These are phyloP conservation scores for Stegophylla sp. DNA, from an alignment of 2,888 invertebrate species.

Conservation along the genomic window DNA sequence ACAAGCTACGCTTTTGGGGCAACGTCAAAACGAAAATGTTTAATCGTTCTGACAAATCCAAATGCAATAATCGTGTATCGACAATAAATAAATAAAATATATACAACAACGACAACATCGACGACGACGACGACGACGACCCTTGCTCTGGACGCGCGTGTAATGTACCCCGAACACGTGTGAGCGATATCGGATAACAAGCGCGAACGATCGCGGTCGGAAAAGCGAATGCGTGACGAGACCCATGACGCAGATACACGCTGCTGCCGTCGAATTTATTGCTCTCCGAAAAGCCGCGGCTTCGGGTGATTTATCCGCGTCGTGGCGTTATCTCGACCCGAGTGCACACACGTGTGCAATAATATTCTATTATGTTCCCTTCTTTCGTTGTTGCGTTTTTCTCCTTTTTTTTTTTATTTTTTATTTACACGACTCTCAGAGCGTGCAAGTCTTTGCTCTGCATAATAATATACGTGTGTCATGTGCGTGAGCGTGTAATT, in stretches of 20 bases:
- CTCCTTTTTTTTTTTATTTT: not conserved
- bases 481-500: not conserved
- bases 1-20: too few relatives aligned
- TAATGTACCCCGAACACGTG: slow-evolving; percentile 22
- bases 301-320: slow-evolving; percentile 42
- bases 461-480: too few relatives aligned
- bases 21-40: too few relatives aligned
- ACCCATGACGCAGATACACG: slow-evolving; percentile 53
- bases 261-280: slow-evolving; percentile 47
- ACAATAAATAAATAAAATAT: too few relatives aligned
- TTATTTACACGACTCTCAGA: slow-evolving; percentile 8
- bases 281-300: slow-evolving; percentile 38
- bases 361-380: too few relatives aligned
- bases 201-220: slow-evolving; percentile 10
- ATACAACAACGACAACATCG: too few relatives aligned
- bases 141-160: not conserved
- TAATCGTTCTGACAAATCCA: too few relatives aligned
- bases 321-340: not conserved
- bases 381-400: not conserved
- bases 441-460: slow-evolving; percentile 1
- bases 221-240: slow-evolving; percentile 49
- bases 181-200: slow-evolving; percentile 35
- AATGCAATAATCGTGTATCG: too few relatives aligned
- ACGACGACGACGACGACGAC: not conserved
- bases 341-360: not conserved